Conservation (phyloP, 2,888 invertebrate species). For the Carterocephalus palaemon region DNA sequence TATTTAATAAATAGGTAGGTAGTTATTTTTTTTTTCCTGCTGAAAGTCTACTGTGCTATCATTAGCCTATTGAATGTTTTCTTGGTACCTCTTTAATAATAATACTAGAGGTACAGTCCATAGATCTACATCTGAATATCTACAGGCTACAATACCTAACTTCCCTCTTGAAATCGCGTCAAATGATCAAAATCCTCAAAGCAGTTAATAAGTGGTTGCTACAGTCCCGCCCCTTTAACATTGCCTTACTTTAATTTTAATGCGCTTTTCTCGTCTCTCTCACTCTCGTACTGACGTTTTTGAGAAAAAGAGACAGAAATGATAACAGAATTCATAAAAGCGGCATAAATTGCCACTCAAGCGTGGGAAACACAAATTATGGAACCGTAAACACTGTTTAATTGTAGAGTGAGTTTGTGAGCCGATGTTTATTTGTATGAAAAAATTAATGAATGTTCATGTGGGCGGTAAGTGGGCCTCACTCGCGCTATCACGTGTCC, state of each 20-base stretch:
- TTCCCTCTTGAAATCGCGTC: slow-evolving; percentile 42
- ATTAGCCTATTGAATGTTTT: no score
- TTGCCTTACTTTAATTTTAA: slow-evolving; percentile 56
- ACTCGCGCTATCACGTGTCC: no score
- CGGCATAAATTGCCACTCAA: slow-evolving; percentile 25
- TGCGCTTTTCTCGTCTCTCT: slow-evolving; percentile 45
- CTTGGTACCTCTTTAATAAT: no score
- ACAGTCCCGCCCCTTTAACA: slow-evolving; percentile 64
- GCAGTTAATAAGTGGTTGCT: slow-evolving; percentile 67
- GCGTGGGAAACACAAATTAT: slow-evolving; percentile 52
- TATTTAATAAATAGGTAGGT: no score
- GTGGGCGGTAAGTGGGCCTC: no score
- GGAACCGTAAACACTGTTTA: slow-evolving; percentile 23
- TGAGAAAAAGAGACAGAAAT: slow-evolving; percentile 39
- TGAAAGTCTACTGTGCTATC: no score
- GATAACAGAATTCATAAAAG: slow-evolving; percentile 26
- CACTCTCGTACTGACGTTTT: slow-evolving; percentile 28
- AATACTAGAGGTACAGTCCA: no score
- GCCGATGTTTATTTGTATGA: slow-evolving; percentile 13
- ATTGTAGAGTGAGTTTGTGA: slow-evolving; percentile 13
- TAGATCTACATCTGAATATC: no score
- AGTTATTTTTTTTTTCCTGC: no score
- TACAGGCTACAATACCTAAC: no score
- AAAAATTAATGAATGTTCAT: slow-evolving; percentile 8
- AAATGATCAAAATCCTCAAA: slow-evolving; percentile 62